Evolutionary conservation across 2,797 vertebrate genomes (phyloP).

Genomic region (Macrochelys suwanniensis): DNA sequence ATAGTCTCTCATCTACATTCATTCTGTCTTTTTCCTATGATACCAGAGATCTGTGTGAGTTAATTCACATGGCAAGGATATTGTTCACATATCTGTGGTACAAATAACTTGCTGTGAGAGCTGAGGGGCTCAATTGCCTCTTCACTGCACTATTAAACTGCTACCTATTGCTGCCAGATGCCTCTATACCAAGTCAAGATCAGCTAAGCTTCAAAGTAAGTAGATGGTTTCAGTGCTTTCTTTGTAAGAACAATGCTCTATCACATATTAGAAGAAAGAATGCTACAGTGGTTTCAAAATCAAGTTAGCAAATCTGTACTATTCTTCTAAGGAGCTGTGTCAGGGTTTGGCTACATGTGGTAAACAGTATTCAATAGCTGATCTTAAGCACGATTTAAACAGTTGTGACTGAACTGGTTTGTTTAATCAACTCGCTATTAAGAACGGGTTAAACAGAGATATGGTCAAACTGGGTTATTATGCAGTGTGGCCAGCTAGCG

Average conservation of each 20-base stretch:
- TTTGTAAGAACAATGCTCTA: neutral
- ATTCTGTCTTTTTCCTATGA: neutral
- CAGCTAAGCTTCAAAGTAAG: neutral
- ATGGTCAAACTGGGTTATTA: neutral
- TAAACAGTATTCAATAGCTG: neutral
- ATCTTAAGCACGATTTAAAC: neutral
- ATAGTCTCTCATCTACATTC: neutral
- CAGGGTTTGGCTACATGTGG: neutral
- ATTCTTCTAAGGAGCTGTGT: neutral
- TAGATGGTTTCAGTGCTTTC: neutral
- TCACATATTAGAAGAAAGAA: neutral
- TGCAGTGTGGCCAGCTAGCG: neutral
- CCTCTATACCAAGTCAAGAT: neutral
- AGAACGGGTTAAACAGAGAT: neutral
- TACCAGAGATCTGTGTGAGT: neutral
- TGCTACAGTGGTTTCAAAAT: neutral
- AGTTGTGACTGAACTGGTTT: neutral
- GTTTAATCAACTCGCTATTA: neutral
- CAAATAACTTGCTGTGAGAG: neutral
- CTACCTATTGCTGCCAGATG: neutral
- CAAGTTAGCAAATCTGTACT: neutral
- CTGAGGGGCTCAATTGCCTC: neutral
- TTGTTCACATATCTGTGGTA: neutral
- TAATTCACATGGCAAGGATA: constrained; percentile 4
- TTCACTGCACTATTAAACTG: neutral